Base-by-base conservation (phyloP, 1,140 invertebrate species). In the Eriosoma lanigerum region DNA sequence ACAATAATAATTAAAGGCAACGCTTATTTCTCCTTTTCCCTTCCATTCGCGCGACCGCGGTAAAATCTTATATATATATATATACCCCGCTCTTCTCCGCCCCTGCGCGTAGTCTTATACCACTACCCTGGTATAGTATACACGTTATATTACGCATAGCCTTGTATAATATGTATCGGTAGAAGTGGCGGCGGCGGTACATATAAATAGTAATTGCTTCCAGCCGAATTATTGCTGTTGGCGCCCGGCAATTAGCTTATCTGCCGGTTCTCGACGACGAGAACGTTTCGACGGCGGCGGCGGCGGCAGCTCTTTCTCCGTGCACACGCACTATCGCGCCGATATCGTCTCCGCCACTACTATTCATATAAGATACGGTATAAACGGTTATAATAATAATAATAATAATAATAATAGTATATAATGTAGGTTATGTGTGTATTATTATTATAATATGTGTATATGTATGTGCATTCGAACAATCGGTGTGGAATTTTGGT, bases 211-310 rank as follows among this genome's bases (percentile, higher is more conserved):
- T 75, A 60, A 78, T 78, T 78, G 75, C 56, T 78, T 78, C 75
- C 75, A 78, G 56, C 21, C 73, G 73, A 78, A 60, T 78, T 62
- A 78, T 78, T 62, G 75, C 75, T 58, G 73, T 76, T 58, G 54
- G 73, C 73, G 73, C 73, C 38, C 56, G 17, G 73, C 75, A 60
- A 62, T 78, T 78, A 78, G 75, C 38, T 78, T 62, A 78, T 78
- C 75, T 62, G 54, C 17, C 38, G 56, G 44, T 60, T 78, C 62
- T 78, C 54, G 56, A 62, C 75, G 44, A 26, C 38, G 24, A n/a
- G 17, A 54, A 9, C 46, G 46, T 29, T 48, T 46, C 17, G 17
- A 46, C 46, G 19, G 13, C 9, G 46, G 19, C 19, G 17, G n/a
- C 56, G 56, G 21, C 3, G n/a, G n/a, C n/a, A n/a, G 1, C 19